These are phyloP conservation scores for Pteropus alecto DNA, from an alignment of 2,113 vertebrate species.

Conservation along the genomic window DNA sequence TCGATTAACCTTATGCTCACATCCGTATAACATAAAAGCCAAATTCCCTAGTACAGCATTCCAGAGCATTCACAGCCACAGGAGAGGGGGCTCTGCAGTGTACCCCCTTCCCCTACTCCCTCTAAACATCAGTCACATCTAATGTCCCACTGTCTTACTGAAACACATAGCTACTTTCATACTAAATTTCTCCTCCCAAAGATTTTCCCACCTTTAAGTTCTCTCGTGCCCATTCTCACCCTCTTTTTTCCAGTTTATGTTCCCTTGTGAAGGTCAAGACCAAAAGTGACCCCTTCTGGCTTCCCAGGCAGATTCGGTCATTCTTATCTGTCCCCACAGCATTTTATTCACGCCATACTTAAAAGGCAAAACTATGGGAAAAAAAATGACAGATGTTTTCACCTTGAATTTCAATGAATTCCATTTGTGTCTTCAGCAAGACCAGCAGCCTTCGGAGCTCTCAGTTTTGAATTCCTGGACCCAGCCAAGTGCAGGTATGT, in stretches of 20 bases:
- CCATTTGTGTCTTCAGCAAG: neutral
- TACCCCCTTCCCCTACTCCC: too few species aligned
- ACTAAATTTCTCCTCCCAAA: neutral
- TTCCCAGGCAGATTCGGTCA: neutral
- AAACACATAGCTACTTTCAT: neutral
- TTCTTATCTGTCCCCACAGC: neutral
- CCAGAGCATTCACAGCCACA: neutral
- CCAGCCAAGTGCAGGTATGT: neutral
- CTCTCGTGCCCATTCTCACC: neutral
- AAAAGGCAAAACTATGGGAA: neutral
- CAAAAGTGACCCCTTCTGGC: neutral
- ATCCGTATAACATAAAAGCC: neutral
- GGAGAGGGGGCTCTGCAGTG: neutral
- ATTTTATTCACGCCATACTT: neutral
- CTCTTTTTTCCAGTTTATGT: neutral
- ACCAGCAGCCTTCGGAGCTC: neutral
- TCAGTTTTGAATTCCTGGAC: neutral
- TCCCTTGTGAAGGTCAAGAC: neutral
- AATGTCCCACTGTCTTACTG: neutral
- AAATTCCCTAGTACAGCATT: neutral
- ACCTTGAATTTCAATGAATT: neutral
- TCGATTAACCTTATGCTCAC: neutral
- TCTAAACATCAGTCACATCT: neutral
- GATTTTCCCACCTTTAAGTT: neutral
- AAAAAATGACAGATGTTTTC: neutral